phyloP scores from a whole-genome alignment of 2,888 invertebrate genomes.

The Drosophila acutilabella region DNA sequence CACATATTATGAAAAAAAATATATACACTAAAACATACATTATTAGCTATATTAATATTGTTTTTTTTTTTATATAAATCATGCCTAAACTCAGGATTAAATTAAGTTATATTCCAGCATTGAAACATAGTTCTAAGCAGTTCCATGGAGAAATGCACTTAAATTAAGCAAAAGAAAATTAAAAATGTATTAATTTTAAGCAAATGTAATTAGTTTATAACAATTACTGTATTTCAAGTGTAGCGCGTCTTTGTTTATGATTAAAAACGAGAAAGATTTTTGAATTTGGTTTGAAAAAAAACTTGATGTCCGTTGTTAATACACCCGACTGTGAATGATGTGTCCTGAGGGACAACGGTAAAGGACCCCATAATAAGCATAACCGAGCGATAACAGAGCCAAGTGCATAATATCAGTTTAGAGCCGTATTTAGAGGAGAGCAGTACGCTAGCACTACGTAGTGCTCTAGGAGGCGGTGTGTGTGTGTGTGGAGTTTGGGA shows the following conservation, averaged over 20 bases:
- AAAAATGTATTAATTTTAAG: too few relatives aligned
- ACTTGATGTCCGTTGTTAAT: constrained; percentile 21
- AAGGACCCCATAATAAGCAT: constrained; percentile 5
- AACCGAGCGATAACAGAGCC: constrained; percentile 27
- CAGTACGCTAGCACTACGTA: too few relatives aligned
- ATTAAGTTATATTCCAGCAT: constrained; percentile 2
- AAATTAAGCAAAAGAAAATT: too few relatives aligned
- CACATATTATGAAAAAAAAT: too few relatives aligned
- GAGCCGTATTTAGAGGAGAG: too few relatives aligned
- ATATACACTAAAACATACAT: background rate
- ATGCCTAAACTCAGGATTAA: background rate
- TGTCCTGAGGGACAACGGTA: constrained; percentile 26
- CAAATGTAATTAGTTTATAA: too few relatives aligned
- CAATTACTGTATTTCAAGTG: too few relatives aligned
- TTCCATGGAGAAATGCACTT: background rate
- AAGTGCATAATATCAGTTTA: constrained; percentile 7
- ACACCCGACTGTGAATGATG: constrained; percentile 32
- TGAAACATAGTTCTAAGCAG: background rate
- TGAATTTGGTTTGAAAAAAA: background rate
- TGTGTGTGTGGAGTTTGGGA: background rate
- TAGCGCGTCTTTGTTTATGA: too few relatives aligned
- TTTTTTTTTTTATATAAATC: background rate
- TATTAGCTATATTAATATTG: background rate
- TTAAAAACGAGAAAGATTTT: too few relatives aligned
- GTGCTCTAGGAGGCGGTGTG: too few relatives aligned